These are phyloP conservation scores for Helleia helle DNA, from an alignment of 2,888 invertebrate genomes.

Conservation along the genomic window DNA sequence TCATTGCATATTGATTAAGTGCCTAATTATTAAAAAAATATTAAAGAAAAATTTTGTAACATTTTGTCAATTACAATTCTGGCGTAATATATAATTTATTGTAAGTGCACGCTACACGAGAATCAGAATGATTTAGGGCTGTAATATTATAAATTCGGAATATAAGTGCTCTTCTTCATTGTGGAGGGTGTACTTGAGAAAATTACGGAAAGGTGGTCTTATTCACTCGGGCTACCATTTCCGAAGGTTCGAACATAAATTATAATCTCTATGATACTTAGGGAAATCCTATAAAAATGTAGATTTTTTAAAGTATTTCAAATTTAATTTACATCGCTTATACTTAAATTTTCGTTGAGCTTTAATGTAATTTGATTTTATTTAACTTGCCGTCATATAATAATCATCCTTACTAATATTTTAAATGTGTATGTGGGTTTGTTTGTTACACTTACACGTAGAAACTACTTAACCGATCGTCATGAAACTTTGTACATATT, in stretches of 20 bases:
- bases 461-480: too few species aligned
- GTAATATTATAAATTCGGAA: conserved; percentile 68
- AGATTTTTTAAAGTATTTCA: too few species aligned
- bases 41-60: not conserved
- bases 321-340: too few species aligned
- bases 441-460: too few species aligned
- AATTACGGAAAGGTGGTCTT: conserved; percentile 63
- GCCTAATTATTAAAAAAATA: conserved; percentile 20
- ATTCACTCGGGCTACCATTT: conserved; percentile 55
- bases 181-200: conserved; percentile 59
- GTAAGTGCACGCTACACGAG: conserved; percentile 38
- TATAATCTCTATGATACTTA: conserved; percentile 13
- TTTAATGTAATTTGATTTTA: too few species aligned
- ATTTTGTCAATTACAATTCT: conserved; percentile 2
- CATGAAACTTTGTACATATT: too few species aligned
- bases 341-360: too few species aligned
- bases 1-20: too few species aligned
- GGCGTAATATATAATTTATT: conserved; percentile 30
- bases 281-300: conserved; percentile 3
- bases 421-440: too few species aligned
- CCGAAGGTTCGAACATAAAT: conserved; percentile 17
- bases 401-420: too few species aligned
- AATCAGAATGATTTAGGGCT: conserved; percentile 51
- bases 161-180: conserved; percentile 61
- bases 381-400: too few species aligned